A percentile compares a stretch with the other conserved stretches of the same genome.
phyloP scores from a whole-genome alignment of 2,113 vertebrate species.

The Thinocorus orbignyianus region DNA sequence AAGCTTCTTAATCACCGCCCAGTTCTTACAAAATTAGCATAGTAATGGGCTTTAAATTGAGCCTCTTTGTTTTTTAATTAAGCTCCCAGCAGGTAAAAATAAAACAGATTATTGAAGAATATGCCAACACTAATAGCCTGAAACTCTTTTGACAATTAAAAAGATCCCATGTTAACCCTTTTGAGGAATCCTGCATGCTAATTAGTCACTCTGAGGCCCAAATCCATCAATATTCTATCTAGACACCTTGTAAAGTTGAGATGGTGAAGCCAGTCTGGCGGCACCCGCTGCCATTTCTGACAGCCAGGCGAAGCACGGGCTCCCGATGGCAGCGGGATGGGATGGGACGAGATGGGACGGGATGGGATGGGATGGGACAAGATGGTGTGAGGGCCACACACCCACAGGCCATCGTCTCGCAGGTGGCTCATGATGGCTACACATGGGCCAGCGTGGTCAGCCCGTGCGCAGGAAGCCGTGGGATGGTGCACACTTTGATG shows the following conservation, averaged over 20 bases:
- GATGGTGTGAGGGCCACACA: fast-evolving
- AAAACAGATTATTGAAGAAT: conserved; percentile 98
- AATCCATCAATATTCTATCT: conserved; percentile 7
- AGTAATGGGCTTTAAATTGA: conserved; percentile 99
- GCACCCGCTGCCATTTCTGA: fast-evolving
- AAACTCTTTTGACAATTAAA: conserved; percentile 87
- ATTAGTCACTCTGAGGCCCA: conserved; percentile 47
- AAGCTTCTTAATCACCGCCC: conserved; percentile 98
- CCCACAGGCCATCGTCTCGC: fast-evolving
- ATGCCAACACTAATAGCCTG: conserved; percentile 92
- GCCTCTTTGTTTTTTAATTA: conserved; percentile 99
- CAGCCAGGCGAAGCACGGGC: fast-evolving
- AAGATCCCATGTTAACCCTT: conserved; percentile 81
- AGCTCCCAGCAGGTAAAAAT: conserved; percentile 99
- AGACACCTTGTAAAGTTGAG: neutral
- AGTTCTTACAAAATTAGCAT: conserved; percentile 97
- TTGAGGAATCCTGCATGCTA: conserved; percentile 46
- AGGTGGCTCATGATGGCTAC: fast-evolving
- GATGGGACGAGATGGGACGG: neutral
- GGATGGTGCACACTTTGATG: fast-evolving
- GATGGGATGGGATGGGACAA: neutral
- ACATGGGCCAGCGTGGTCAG: neutral
- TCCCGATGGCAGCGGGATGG: fast-evolving
- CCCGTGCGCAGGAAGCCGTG: fast-evolving
- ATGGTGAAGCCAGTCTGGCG: neutral